These are phyloP conservation scores for Drosophila nannoptera DNA, from an alignment of 1,140 invertebrate species.

Conservation along the genomic window DNA sequence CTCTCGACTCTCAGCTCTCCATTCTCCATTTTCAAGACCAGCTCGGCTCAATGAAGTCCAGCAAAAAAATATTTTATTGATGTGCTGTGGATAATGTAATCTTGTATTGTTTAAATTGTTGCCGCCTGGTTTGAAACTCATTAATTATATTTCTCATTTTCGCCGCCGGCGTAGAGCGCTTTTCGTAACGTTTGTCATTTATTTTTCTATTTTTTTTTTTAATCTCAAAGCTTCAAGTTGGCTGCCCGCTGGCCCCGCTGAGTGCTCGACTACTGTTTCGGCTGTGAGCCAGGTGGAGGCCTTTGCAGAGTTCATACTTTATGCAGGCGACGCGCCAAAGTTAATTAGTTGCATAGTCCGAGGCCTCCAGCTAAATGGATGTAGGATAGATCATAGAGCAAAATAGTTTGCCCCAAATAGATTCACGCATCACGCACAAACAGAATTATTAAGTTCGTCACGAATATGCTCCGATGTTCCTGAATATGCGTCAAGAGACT, in stretches of 20 bases:
- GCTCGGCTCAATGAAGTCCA: conserved; percentile 10
- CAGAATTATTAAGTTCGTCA: too few relatives aligned
- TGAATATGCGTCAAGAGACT: too few relatives aligned
- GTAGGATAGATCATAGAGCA: too few relatives aligned
- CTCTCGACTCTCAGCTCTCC: conserved; percentile 2
- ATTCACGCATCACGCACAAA: too few relatives aligned
- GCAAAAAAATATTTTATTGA: conserved; percentile 48
- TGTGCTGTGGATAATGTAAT: conserved; percentile 50
- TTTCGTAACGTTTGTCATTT: conserved; percentile 31
- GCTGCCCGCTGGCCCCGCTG: conserved; percentile 11
- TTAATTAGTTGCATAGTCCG: too few relatives aligned
- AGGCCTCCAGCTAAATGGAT: too few relatives aligned
- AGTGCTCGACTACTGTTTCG: conserved; percentile 29
- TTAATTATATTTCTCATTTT: conserved; percentile 11
- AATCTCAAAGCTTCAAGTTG: conserved; percentile 2
- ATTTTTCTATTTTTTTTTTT: conserved; percentile 13
- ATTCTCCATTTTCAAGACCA: conserved; percentile 2
- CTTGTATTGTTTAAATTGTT: conserved; percentile 38
- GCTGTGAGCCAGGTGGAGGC: conserved; percentile 3
- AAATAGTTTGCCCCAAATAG: too few relatives aligned
- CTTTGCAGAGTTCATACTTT: conserved; percentile 5
- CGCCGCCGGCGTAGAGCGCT: conserved; percentile 32
- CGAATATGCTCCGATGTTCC: too few relatives aligned
- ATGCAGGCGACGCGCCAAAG: not conserved
- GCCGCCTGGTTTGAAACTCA: conserved; percentile 26